Evolutionary conservation across 1,140 invertebrate species (phyloP).

Genomic region (Marisa cornuarietis): DNA sequence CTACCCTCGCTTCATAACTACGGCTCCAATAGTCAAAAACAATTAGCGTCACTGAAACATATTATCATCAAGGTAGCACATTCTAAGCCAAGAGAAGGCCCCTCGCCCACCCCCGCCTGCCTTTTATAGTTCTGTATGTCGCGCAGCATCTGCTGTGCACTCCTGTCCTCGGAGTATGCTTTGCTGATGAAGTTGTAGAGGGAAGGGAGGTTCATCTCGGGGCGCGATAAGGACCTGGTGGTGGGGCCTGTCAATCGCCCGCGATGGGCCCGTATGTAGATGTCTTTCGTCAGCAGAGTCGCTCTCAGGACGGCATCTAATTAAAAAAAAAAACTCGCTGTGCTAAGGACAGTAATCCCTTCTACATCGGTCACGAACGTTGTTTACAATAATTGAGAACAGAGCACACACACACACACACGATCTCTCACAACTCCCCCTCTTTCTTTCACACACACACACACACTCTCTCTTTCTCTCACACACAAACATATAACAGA

Average conservation of each 20-base stretch:
- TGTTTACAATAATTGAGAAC: not conserved
- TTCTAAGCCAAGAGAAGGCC: no score
- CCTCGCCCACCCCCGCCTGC: not conserved
- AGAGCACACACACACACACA: not conserved
- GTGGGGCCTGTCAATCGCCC: slow-evolving; percentile 22
- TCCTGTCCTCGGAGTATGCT: slow-evolving; percentile 6
- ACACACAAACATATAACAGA: no score
- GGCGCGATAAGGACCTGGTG: slow-evolving; percentile 1
- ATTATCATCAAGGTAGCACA: no score
- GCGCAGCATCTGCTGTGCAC: not conserved
- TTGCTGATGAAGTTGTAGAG: slow-evolving; percentile 9
- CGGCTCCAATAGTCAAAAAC: no score
- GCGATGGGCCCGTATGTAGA: slow-evolving; percentile 35
- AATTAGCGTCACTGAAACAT: no score
- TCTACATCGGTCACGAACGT: not conserved
- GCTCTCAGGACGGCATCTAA: slow-evolving; percentile 31
- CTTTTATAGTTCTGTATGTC: slow-evolving; percentile 2
- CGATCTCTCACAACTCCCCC: no score
- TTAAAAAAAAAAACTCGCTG: not conserved
- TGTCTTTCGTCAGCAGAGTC: slow-evolving; percentile 36
- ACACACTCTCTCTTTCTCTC: no score
- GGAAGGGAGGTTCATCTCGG: slow-evolving; percentile 10
- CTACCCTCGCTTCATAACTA: no score
- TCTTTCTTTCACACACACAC: no score
- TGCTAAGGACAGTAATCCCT: not conserved